phyloP scores from a whole-genome alignment of 2,888 invertebrate species.

The Lydus trimaculatus region DNA sequence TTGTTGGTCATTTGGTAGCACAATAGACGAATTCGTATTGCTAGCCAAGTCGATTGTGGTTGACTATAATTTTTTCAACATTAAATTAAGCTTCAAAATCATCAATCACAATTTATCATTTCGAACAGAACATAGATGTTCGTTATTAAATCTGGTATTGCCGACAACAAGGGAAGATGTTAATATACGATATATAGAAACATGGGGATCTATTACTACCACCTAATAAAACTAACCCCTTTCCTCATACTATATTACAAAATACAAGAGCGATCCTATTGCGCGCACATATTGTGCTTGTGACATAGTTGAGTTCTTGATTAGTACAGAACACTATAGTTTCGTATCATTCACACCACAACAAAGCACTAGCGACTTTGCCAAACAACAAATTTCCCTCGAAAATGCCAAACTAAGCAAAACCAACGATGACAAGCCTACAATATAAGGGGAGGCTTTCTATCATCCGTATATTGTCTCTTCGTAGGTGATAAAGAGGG shows the following conservation, averaged over 20 bases:
- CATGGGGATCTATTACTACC: background rate
- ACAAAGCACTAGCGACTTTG: background rate
- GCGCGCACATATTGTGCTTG: constrained; percentile 19
- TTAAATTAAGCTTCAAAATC: background rate
- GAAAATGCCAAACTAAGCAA: constrained; percentile 5
- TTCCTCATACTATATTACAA: background rate
- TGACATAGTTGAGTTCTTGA: constrained; percentile 29
- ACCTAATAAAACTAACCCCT: background rate
- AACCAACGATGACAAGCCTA: background rate
- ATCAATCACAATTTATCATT: constrained; percentile 11
- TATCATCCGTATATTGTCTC: background rate
- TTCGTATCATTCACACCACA: constrained; percentile 4
- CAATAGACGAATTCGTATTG: background rate
- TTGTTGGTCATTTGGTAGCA: background rate
- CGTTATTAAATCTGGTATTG: constrained; percentile 30
- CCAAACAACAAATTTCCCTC: background rate
- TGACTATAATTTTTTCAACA: background rate
- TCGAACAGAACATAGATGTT: constrained; percentile 4
- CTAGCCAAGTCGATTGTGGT: background rate
- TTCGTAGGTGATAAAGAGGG: background rate
- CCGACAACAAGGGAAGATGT: constrained; percentile 24
- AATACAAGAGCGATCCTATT: background rate
- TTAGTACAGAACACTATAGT: constrained; percentile 15
- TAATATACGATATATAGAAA: constrained; percentile 26
- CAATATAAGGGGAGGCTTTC: background rate